These are phyloP conservation scores for Nebria salina DNA, from an alignment of 2,888 invertebrate genomes.

Conservation along the genomic window DNA sequence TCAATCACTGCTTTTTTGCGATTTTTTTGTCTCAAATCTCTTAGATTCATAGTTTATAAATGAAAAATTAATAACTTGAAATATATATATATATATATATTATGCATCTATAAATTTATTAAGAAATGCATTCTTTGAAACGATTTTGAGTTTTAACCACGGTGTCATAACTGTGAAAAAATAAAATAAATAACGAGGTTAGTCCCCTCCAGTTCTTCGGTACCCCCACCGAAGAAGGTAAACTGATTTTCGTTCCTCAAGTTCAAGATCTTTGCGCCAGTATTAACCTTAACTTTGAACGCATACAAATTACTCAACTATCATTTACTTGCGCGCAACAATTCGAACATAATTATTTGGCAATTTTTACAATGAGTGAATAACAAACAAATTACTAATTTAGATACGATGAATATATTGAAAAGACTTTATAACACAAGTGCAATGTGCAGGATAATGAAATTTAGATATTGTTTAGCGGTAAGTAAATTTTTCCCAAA, in stretches of 20 bases:
- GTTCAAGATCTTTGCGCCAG: conserved; percentile 21
- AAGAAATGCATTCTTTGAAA: background rate
- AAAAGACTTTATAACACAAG: conserved; percentile 19
- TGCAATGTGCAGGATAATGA: conserved; percentile 36
- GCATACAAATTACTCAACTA: background rate
- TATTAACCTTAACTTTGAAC: background rate
- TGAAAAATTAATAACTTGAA: no score
- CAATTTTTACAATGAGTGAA: conserved; percentile 20
- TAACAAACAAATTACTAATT: conserved; percentile 11
- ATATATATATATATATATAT: no score
- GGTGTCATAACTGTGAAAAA: conserved; percentile 6
- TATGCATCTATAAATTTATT: background rate
- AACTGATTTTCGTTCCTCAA: conserved; percentile 42
- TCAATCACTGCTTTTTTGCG: no score
- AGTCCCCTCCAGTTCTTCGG: conserved; percentile 18
- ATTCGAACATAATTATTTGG: background rate
- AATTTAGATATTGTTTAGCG: conserved; percentile 24
- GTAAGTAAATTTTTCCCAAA: conserved; percentile 30
- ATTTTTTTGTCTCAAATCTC: no score
- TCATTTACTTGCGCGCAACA: background rate
- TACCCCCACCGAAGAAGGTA: conserved; percentile 28
- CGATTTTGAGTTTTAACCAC: background rate
- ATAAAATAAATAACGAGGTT: conserved; percentile 26
- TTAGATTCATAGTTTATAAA: no score
- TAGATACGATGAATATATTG: conserved; percentile 25